These are phyloP conservation scores for Zootoca vivipara DNA, from an alignment of 2,113 vertebrate species.

Conservation along the genomic window DNA sequence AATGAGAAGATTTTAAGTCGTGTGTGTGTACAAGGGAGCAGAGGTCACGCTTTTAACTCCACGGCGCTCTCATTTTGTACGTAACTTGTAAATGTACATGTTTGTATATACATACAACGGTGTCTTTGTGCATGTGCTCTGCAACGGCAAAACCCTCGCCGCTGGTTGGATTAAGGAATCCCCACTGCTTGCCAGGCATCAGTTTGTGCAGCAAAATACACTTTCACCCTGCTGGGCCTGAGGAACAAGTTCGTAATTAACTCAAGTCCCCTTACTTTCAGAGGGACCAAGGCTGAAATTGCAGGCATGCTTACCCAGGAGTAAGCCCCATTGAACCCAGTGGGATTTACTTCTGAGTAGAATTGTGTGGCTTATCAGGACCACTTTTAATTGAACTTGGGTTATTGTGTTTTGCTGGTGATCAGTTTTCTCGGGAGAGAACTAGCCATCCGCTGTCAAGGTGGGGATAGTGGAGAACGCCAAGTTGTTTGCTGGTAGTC, in stretches of 20 bases:
- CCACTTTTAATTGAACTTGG: not conserved
- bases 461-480: not conserved
- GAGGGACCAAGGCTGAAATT: not conserved
- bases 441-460: not conserved
- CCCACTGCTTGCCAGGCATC: not conserved
- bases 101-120: not conserved
- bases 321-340: not conserved
- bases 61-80: not conserved
- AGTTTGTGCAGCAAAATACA: not conserved
- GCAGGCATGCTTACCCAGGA: not conserved
- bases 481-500: not conserved
- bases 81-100: not conserved
- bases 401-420: not conserved
- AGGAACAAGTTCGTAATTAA: not conserved
- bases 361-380: not conserved
- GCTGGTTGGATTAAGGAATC: not conserved
- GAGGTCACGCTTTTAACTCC: not conserved
- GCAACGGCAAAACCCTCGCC: not conserved
- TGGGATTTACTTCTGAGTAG: not conserved
- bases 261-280: not conserved
- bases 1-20: not conserved
- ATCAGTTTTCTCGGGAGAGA: not conserved
- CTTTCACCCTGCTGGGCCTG: not conserved
- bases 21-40: not conserved
- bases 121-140: not conserved